Evolutionary conservation across 2,888 invertebrate species (phyloP).

Genomic region (Schizotus pectinicornis): DNA sequence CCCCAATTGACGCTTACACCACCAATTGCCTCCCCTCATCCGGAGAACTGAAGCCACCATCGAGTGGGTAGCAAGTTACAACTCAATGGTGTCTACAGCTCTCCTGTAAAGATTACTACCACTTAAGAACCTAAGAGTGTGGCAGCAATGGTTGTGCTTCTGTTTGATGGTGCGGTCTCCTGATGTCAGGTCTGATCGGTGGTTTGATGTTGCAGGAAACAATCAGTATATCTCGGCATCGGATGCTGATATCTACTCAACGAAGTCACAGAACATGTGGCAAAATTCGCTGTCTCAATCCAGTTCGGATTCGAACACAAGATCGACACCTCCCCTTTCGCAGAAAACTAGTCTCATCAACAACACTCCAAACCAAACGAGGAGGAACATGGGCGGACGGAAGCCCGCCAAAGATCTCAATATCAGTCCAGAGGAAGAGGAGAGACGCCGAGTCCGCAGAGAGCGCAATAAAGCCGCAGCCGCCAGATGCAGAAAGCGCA

Average conservation of each 20-base stretch:
- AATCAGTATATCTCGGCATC: conserved; percentile 58
- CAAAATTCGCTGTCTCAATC: conserved; percentile 55
- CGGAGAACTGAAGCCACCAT: neutral
- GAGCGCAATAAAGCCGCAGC: conserved; percentile 98
- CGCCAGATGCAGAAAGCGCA: conserved; percentile 93
- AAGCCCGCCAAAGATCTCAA: conserved; percentile 78
- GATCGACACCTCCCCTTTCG: conserved; percentile 50
- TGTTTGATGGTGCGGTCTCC: too few species aligned
- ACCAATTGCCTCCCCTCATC: neutral
- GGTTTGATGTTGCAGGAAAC: conserved; percentile 49
- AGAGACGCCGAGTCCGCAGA: conserved; percentile 82
- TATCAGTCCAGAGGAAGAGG: conserved; percentile 91
- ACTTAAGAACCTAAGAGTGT: too few species aligned
- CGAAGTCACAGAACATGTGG: conserved; percentile 53
- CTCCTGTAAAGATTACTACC: too few species aligned
- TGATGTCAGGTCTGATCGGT: too few species aligned
- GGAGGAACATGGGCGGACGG: conserved; percentile 85
- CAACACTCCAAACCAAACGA: conserved; percentile 51
- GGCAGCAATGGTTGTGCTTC: too few species aligned
- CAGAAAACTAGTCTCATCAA: conserved; percentile 38
- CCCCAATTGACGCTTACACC: too few species aligned
- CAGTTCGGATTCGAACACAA: conserved; percentile 54
- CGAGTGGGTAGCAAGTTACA: too few species aligned
- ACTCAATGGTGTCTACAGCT: too few species aligned
- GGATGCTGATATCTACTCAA: conserved; percentile 52